These are phyloP conservation scores for Spilogale gracilis DNA, from an alignment of 2,113 vertebrate genomes.

Conservation along the genomic window DNA sequence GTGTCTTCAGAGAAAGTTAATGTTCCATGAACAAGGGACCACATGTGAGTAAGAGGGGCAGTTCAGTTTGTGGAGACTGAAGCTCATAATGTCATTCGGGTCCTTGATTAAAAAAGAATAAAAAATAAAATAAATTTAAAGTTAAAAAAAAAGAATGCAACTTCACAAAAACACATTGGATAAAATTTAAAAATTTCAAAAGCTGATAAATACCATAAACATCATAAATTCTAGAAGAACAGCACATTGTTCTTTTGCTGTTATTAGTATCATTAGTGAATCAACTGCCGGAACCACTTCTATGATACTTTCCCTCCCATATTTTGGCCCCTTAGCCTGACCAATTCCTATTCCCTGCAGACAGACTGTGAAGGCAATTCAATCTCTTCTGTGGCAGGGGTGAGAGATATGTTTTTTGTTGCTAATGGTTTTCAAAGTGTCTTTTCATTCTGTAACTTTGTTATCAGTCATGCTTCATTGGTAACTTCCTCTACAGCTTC, in stretches of 20 bases:
- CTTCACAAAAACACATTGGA: not conserved
- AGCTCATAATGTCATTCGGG: not conserved
- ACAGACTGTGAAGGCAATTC: not conserved
- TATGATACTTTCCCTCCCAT: not conserved
- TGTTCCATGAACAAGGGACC: not conserved
- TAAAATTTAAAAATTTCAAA: conserved; percentile 7
- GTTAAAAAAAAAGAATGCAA: not conserved
- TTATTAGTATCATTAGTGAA: not conserved
- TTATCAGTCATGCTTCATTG: not conserved
- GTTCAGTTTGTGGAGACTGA: not conserved
- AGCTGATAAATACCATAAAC: not conserved
- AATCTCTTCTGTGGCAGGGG: not conserved
- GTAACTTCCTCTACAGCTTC: not conserved
- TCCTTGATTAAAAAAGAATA: not conserved
- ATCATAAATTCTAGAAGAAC: not conserved
- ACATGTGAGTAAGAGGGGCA: not conserved
- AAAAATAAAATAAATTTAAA: no score
- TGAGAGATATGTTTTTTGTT: not conserved
- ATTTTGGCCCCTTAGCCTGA: not conserved
- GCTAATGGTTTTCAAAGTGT: not conserved
- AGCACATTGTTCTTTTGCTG: not conserved
- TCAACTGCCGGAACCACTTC: not conserved
- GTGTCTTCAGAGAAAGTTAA: not conserved
- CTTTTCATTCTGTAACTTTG: not conserved
- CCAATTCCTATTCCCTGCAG: not conserved